Conservation (phyloP, 1,140 invertebrate species). For the Lycorma delicatula region DNA sequence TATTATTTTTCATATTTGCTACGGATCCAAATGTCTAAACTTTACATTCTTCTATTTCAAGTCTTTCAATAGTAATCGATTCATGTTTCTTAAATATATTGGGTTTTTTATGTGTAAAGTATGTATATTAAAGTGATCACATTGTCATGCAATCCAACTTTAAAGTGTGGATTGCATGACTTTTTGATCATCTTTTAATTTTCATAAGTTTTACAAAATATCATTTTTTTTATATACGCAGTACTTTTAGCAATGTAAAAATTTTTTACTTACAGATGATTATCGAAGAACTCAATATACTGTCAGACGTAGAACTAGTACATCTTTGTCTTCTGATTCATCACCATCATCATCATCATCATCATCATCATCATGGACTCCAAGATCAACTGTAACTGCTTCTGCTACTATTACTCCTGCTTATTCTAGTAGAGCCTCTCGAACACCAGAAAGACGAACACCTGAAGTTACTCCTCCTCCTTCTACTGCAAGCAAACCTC, state of each 20-base stretch:
- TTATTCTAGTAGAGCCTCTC: constrained; percentile 2
- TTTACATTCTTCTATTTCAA: too few relatives aligned
- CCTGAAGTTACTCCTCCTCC: not conserved
- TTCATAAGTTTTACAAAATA: not conserved
- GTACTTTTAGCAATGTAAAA: too few relatives aligned
- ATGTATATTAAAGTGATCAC: too few relatives aligned
- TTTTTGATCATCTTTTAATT: not conserved
- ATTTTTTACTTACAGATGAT: too few relatives aligned
- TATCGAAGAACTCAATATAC: constrained; percentile 27
- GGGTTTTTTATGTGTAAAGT: too few relatives aligned
- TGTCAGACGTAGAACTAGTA: constrained; percentile 24
- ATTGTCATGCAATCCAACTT: too few relatives aligned
- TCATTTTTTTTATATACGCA: not conserved
- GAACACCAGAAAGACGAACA: not conserved
- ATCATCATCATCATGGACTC: not conserved
- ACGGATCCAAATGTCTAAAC: too few relatives aligned
- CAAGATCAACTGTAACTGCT: constrained; percentile 1
- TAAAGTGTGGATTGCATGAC: not conserved
- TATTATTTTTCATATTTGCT: too few relatives aligned
- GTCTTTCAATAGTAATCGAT: too few relatives aligned
- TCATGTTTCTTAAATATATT: too few relatives aligned
- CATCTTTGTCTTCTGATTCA: not conserved
- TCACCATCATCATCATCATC: not conserved
- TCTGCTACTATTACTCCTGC: not conserved
- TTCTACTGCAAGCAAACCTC: not conserved